Conservation (phyloP, 2,113 vertebrate genomes). For the Abramis brama region DNA sequence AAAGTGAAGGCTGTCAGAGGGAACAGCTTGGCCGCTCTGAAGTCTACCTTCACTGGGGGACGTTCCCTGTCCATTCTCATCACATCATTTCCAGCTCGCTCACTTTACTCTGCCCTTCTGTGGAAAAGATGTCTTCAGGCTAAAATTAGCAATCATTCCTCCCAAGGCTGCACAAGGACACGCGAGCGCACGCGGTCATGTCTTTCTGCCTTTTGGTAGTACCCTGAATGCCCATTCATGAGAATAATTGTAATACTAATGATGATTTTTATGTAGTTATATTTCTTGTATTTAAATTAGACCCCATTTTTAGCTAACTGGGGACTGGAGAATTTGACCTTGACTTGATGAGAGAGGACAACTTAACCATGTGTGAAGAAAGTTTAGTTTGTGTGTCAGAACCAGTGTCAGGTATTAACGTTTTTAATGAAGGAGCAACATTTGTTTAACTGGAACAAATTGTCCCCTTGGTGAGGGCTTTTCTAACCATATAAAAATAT, state of each 20-base stretch:
- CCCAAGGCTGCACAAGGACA: constrained; percentile 69
- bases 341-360: constrained; percentile 17
- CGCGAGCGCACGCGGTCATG: neutral
- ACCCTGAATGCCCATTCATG: constrained; percentile 21
- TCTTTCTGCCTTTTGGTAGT: constrained; percentile 20
- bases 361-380: constrained; percentile 19
- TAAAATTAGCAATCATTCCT: constrained; percentile 75
- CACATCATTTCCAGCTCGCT: constrained; percentile 60
- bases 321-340: constrained; percentile 31
- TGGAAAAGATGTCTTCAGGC: constrained; percentile 63
- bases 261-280: constrained; percentile 39
- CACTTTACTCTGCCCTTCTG: constrained; percentile 58
- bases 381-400: neutral
- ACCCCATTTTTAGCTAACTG: neutral
- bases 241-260: constrained; percentile 37
- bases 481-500: neutral
- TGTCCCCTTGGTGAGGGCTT: neutral
- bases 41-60: constrained; percentile 67
- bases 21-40: constrained; percentile 61
- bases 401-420: neutral
- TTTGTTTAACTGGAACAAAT: neutral
- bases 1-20: constrained; percentile 52
- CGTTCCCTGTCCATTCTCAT: constrained; percentile 70
- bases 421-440: neutral
- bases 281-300: neutral